Evolutionary conservation across 2,888 invertebrate species (phyloP), one percentile per base, ranked within the genome.

Genomic region (Punctoribates punctum): DNA sequence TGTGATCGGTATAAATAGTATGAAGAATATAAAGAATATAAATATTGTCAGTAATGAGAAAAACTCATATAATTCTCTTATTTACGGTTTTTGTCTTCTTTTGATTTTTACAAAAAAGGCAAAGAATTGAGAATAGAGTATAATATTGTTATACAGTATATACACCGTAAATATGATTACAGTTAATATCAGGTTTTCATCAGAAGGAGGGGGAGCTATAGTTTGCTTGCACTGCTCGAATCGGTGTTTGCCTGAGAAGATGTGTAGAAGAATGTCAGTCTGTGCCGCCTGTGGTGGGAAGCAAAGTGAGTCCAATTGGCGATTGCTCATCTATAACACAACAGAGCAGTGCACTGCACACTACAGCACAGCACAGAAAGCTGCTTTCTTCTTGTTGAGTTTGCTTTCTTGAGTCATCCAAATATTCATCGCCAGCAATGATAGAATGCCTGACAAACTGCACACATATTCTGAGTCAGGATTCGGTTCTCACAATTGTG

Each of bases 141-240:
- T 48, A 48, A 48, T 48, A 48, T 48, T 48, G 48, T 8, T 48
- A 17, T 48, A 17, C 9, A 48, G 8, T 60, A 60, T 60, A 60
- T 65, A n/a, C 60, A 65, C 65, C 65, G 65, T 65, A 65, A 65
- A 65, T 65, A 65, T 65, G 17, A 65, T 65, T 65, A 65, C 65
- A 65, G 65, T 65, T 65, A 65, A 65, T 65, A 65, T 65, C 65
- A 65, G 65, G 65, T 65, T 65, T 65, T 65, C 65, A 65, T 65
- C 65, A 65, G 5, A 65, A 65, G 65, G 65, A 65, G 65, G 65
- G 65, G 65, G 65, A 65, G 65, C 65, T 65, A 65, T 65, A n/a
- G 29, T 65, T 8, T 34, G 27, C 15, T 34, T 65, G 27, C 34
- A 65, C 1, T 34, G 65, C 34, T 20, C 25, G 25, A 6, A 20